Evolutionary conservation across 1,140 invertebrate species (phyloP).

Genomic region (Meloidogyne exigua): DNA sequence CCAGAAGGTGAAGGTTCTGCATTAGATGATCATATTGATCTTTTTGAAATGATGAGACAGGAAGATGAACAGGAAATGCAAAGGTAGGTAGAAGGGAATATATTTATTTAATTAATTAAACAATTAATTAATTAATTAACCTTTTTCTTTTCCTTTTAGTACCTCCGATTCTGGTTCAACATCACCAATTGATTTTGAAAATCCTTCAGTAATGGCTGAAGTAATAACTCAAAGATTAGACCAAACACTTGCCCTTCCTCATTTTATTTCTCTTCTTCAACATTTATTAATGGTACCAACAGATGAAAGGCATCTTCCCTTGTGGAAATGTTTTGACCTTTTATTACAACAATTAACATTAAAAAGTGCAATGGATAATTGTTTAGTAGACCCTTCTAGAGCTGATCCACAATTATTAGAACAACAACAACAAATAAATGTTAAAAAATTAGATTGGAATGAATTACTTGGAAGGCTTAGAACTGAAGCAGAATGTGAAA

Average conservation of each 20-base stretch:
- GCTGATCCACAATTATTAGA: conserved; percentile 79
- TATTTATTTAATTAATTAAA: too few species aligned
- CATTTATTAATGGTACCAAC: conserved; percentile 85
- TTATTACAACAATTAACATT: conserved; percentile 90
- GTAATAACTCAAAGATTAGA: conserved; percentile 82
- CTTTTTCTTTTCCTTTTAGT: conserved; percentile 31
- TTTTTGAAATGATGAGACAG: conserved; percentile 95
- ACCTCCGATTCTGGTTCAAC: conserved; percentile 49
- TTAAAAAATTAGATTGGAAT: conserved; percentile 50
- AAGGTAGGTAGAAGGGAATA: conserved; percentile 26
- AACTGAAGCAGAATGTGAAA: conserved; percentile 81
- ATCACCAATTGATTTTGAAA: conserved; percentile 86
- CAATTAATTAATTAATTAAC: not conserved
- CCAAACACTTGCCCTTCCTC: conserved; percentile 86
- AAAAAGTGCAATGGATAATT: conserved; percentile 76
- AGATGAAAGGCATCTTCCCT: conserved; percentile 80
- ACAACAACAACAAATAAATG: conserved; percentile 12
- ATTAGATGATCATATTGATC: conserved; percentile 74
- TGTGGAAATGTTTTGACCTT: conserved; percentile 89
- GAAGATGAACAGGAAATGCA: conserved; percentile 86
- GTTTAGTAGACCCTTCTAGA: conserved; percentile 72
- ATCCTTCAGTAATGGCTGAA: conserved; percentile 89
- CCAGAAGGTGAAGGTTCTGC: conserved; percentile 40
- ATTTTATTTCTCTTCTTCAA: conserved; percentile 84
- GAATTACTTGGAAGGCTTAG: conserved; percentile 64